Percentiles rank a stretch among this genome's conserved stretches.
Conservation (phyloP, 2,113 vertebrate genomes). For the Tachysurus vachellii region DNA sequence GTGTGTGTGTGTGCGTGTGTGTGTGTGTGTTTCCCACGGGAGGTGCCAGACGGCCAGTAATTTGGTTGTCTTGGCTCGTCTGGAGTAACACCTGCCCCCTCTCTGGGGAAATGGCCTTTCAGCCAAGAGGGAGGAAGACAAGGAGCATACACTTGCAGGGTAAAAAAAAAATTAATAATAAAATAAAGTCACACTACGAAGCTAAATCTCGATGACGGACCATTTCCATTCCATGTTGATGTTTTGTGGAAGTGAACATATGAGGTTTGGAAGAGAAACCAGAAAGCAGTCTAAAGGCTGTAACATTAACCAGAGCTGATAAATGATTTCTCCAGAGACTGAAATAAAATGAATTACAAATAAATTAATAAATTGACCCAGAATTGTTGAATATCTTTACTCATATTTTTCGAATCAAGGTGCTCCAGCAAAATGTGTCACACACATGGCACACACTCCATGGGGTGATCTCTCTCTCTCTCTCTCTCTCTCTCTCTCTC, state of each 20-base stretch:
- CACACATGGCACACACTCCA: not conserved
- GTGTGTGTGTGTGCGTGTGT: constrained; percentile 20
- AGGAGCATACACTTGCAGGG: constrained; percentile 59
- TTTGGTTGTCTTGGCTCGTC: constrained; percentile 99
- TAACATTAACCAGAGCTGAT: not conserved
- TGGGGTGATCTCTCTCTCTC: not conserved
- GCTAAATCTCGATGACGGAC: not conserved
- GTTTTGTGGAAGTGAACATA: constrained; percentile 6
- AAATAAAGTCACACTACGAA: constrained; percentile 22
- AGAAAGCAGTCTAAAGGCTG: not conserved
- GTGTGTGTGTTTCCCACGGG: constrained; percentile 78
- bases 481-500: not conserved
- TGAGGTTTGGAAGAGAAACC: not conserved
- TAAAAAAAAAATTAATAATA: constrained; percentile 42
- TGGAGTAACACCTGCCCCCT: constrained; percentile 99
- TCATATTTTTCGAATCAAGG: not conserved
- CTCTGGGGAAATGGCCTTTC: constrained; percentile 88
- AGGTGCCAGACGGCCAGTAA: constrained; percentile 98
- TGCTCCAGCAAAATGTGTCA: not conserved
- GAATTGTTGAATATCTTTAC: not conserved
- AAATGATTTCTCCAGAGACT: not conserved
- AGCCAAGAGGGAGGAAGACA: constrained; percentile 69
- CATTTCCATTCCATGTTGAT: not conserved
- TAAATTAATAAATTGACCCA: constrained; percentile 6
- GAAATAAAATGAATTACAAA: not conserved